Evolutionary conservation across 2,113 vertebrate genomes (phyloP).

Genomic region (Oncorhynchus kisutch): DNA sequence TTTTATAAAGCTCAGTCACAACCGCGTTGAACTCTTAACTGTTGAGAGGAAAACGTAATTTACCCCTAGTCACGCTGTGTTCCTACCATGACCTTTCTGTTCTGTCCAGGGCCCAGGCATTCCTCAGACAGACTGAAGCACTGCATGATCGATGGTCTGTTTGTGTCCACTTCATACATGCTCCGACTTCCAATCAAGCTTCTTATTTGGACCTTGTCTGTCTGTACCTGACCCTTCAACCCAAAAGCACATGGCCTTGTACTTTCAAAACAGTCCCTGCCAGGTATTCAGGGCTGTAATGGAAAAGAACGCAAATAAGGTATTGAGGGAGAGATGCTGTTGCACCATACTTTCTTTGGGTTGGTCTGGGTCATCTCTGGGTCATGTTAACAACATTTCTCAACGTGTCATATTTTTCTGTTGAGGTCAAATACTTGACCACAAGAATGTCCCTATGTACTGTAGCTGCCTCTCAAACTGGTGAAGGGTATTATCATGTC

Average conservation of each 20-base stretch:
- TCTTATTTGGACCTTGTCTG: too few species aligned
- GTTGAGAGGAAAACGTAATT: not conserved
- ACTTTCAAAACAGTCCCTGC: not conserved
- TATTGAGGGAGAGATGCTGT: not conserved
- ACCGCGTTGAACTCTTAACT: not conserved
- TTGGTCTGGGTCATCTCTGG: not conserved
- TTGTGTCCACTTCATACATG: not conserved
- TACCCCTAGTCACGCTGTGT: not conserved
- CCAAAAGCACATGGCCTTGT: not conserved
- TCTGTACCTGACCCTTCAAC: not conserved
- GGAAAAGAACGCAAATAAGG: constrained; percentile 2
- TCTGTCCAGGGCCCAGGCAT: not conserved
- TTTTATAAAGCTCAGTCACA: not conserved
- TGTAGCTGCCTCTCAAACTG: not conserved
- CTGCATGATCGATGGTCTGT: not conserved
- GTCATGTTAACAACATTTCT: too few species aligned
- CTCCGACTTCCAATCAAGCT: too few species aligned
- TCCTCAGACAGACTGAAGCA: not conserved
- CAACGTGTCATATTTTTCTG: too few species aligned
- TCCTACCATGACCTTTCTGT: constrained; percentile 7
- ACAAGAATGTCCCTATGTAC: not conserved
- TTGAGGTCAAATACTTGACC: too few species aligned
- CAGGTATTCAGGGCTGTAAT: not conserved
- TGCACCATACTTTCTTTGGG: not conserved
- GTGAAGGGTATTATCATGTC: not conserved